Evolutionary conservation across 2,113 vertebrate species (phyloP).

Genomic region (Cephalopholis sonnerati): DNA sequence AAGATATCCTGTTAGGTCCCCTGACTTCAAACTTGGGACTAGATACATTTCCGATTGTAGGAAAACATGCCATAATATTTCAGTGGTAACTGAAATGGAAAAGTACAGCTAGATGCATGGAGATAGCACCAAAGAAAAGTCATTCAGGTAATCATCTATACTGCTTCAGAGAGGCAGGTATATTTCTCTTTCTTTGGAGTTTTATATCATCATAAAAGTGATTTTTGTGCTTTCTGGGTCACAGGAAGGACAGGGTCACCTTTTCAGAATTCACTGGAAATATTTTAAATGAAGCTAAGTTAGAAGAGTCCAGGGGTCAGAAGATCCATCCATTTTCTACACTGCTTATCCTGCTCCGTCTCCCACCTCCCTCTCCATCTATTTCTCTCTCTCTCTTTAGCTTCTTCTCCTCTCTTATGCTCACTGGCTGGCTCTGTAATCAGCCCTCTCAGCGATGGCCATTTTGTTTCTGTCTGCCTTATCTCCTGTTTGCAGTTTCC

Average conservation of each 20-base stretch:
- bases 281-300: background rate
- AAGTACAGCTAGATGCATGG: background rate
- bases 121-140: background rate
- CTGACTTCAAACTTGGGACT: slow-evolving; percentile 6
- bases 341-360: slow-evolving; percentile 2
- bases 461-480: slow-evolving; percentile 73
- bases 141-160: background rate
- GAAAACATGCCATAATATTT: background rate
- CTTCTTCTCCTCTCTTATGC: slow-evolving; percentile 22
- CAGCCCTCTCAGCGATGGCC: slow-evolving; percentile 56
- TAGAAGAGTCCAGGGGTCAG: slow-evolving; percentile 11
- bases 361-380: background rate
- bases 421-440: slow-evolving; percentile 60
- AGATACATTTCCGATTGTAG: background rate
- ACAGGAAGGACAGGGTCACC: background rate
- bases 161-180: background rate
- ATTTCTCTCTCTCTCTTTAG: background rate
- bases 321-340: slow-evolving; percentile 13
- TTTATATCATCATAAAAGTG: background rate
- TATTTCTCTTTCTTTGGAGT: background rate
- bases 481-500: slow-evolving; percentile 75
- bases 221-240: background rate
- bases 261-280: background rate
- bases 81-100: slow-evolving; percentile 2
- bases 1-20: background rate